phyloP scores from a whole-genome alignment of 2,888 invertebrate species.

The Watsonalla binaria region DNA sequence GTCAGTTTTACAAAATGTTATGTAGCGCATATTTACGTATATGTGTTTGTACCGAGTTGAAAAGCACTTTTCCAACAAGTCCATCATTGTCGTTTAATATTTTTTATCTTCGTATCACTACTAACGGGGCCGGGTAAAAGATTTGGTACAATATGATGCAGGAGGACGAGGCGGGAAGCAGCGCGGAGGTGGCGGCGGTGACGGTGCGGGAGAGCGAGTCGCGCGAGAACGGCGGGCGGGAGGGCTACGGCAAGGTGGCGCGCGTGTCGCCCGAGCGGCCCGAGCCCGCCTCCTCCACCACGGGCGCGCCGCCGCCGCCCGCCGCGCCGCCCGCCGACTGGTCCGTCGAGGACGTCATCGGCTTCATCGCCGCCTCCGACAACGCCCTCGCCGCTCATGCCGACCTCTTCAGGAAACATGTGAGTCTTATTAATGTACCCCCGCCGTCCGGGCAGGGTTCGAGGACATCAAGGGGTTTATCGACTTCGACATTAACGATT shows the following conservation, averaged over 20 bases:
- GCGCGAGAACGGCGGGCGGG: slow-evolving; percentile 12
- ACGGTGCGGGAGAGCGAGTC: slow-evolving; percentile 13
- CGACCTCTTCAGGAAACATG: slow-evolving; percentile 95
- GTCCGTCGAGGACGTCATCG: slow-evolving; percentile 97
- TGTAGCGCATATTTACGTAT: no score
- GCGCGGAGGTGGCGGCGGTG: slow-evolving; percentile 21
- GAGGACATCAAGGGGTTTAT: no score
- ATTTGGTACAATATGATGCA: slow-evolving; percentile 13
- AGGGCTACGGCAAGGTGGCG: slow-evolving; percentile 45
- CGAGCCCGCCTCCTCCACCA: slow-evolving; percentile 85
- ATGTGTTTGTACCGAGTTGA: no score
- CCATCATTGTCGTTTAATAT: no score
- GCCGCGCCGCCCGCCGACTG: slow-evolving; percentile 86
- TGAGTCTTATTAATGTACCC: slow-evolving; percentile 74
- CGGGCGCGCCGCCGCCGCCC: slow-evolving; percentile 66
- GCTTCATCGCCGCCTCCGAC: slow-evolving; percentile 92
- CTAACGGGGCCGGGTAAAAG: background rate
- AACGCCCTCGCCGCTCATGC: slow-evolving; percentile 91
- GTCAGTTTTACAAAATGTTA: no score
- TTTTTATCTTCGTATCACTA: no score
- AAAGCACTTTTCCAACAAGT: no score
- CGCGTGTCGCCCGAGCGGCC: slow-evolving; percentile 77
- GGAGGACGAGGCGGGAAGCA: slow-evolving; percentile 30
- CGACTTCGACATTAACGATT: no score
- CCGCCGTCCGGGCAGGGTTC: no score